Evolutionary conservation across 2,797 vertebrate species (phyloP).

Genomic region (Somateria mollissima): DNA sequence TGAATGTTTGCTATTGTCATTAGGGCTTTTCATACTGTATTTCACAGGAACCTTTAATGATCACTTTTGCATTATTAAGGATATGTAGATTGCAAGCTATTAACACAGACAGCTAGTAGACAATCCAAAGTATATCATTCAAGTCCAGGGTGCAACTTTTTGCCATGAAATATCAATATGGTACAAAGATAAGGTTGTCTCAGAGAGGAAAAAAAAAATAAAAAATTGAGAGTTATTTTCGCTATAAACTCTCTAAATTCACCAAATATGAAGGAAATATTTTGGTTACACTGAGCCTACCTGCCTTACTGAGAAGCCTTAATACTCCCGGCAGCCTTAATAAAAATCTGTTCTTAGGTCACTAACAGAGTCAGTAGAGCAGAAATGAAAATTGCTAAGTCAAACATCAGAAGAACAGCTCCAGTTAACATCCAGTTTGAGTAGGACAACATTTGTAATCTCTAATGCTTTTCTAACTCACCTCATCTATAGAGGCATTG

Average conservation of each 20-base stretch:
- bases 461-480: neutral
- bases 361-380: neutral
- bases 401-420: slow-evolving; percentile 7
- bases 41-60: neutral
- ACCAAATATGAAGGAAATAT: neutral
- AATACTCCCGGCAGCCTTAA: neutral
- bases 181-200: neutral
- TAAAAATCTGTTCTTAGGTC: neutral
- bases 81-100: neutral
- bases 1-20: neutral
- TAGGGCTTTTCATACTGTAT: neutral
- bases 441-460: neutral
- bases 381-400: slow-evolving; percentile 6
- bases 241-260: neutral
- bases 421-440: neutral
- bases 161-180: neutral
- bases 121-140: neutral
- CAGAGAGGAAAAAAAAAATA: neutral
- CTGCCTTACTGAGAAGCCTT: neutral
- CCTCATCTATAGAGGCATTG: neutral
- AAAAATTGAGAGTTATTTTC: neutral
- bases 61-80: neutral
- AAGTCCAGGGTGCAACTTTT: neutral
- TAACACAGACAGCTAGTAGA: neutral
- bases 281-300: neutral